phyloP scores from a whole-genome alignment of 2,797 vertebrate genomes.

The Epinephelus awoara region DNA sequence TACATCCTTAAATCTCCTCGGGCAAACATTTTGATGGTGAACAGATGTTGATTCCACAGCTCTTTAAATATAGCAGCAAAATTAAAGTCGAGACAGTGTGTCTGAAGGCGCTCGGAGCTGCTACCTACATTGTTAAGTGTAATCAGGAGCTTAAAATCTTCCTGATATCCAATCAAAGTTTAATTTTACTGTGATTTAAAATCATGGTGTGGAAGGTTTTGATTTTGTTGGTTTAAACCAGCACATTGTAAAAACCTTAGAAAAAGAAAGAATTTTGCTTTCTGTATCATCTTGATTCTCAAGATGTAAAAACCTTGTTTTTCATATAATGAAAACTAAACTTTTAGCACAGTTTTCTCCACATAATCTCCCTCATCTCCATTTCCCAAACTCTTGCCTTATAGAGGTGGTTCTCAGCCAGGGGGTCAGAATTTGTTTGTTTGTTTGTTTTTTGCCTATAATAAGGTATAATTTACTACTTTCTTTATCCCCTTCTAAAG shows the following conservation, averaged over 20 bases:
- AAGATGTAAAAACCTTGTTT: not conserved
- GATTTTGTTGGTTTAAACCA: not conserved
- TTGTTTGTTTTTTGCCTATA: slow-evolving; percentile 40
- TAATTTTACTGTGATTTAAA: not conserved
- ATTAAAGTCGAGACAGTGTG: not conserved
- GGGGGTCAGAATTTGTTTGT: too few relatives aligned
- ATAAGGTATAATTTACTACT: not conserved
- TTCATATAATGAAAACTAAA: too few relatives aligned
- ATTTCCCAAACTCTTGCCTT: not conserved
- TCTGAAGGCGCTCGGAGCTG: slow-evolving; percentile 1
- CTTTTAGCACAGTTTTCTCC: not conserved
- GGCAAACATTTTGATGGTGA: slow-evolving; percentile 11
- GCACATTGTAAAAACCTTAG: not conserved
- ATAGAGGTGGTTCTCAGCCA: not conserved
- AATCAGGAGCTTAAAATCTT: not conserved
- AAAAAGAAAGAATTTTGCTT: not conserved
- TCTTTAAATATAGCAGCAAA: slow-evolving; percentile 31
- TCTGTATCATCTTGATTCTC: slow-evolving; percentile 5
- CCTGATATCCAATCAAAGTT: too few relatives aligned
- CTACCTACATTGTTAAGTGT: not conserved
- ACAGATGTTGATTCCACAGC: slow-evolving; percentile 28
- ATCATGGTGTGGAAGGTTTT: not conserved
- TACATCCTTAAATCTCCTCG: not conserved
- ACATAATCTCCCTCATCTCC: not conserved
- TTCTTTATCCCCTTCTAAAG: not conserved